Evolutionary conservation across 2,888 invertebrate species (phyloP).

Genomic region (Charanyca ferruginea): DNA sequence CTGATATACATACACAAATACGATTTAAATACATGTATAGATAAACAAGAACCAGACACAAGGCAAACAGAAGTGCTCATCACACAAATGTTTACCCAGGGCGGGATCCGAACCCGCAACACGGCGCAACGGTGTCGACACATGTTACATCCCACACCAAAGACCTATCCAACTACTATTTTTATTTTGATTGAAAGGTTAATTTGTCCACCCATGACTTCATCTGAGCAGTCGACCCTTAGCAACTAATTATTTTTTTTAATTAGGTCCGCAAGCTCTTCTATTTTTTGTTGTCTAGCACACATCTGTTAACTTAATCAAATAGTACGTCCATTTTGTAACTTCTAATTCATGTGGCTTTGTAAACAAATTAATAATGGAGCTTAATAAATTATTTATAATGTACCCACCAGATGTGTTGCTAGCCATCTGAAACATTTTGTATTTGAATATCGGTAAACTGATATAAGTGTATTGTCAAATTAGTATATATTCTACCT

Average conservation of each 20-base stretch:
- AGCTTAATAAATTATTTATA: constrained; percentile 44
- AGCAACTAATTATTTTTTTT: constrained; percentile 8
- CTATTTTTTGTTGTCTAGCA: constrained; percentile 13
- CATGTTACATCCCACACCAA: too few species aligned
- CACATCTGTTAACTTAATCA: constrained; percentile 61
- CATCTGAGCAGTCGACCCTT: background rate
- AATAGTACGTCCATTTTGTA: constrained; percentile 47
- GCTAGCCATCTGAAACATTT: constrained; percentile 22
- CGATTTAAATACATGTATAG: too few species aligned
- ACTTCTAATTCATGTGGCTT: constrained; percentile 42
- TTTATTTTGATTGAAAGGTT: too few species aligned
- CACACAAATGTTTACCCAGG: too few species aligned
- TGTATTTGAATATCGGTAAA: constrained; percentile 25
- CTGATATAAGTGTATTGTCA: too few species aligned
- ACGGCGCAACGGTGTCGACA: too few species aligned
- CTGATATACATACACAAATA: too few species aligned
- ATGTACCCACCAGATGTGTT: constrained; percentile 58
- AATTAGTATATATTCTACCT: too few species aligned
- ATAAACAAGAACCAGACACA: too few species aligned
- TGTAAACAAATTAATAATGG: constrained; percentile 38
- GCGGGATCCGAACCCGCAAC: too few species aligned
- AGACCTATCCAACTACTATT: too few species aligned
- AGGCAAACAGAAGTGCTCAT: too few species aligned
- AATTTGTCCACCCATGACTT: background rate
- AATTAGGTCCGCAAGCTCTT: constrained; percentile 11